Evolutionary conservation across 2,797 vertebrate genomes (phyloP).

Genomic region (Gymnoscopelus braueri): DNA sequence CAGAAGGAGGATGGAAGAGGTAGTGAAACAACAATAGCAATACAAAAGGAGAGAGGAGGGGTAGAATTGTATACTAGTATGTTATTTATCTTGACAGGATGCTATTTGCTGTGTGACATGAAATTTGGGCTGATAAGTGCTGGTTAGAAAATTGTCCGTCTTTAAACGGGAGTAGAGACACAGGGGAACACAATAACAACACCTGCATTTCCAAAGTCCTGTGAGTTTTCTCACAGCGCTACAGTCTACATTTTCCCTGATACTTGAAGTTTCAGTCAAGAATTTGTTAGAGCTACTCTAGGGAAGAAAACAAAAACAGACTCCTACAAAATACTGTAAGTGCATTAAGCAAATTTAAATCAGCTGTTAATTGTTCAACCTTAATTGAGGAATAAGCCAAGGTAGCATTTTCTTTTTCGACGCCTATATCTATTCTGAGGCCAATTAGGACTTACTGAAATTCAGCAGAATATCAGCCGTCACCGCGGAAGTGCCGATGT

Average conservation of each 20-base stretch:
- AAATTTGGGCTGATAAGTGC: slow-evolving; percentile 43
- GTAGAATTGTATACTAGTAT: slow-evolving; percentile 21
- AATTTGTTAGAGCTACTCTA: too few relatives aligned
- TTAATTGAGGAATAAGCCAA: too few relatives aligned
- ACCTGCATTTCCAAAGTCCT: not conserved
- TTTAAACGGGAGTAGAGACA: not conserved
- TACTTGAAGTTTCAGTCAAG: too few relatives aligned
- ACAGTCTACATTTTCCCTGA: too few relatives aligned
- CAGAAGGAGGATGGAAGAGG: slow-evolving; percentile 23
- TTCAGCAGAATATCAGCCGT: slow-evolving; percentile 15
- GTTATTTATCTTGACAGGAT: slow-evolving; percentile 57
- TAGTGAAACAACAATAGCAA: slow-evolving; percentile 15
- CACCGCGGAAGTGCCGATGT: slow-evolving; percentile 36
- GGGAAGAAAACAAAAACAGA: too few relatives aligned
- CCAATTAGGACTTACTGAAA: slow-evolving; percentile 29
- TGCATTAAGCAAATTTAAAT: too few relatives aligned
- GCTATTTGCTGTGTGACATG: slow-evolving; percentile 43
- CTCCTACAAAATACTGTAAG: too few relatives aligned
- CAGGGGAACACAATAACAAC: slow-evolving; percentile 14
- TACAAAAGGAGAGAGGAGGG: slow-evolving; percentile 22
- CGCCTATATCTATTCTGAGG: slow-evolving; percentile 6
- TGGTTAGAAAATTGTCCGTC: slow-evolving; percentile 3
- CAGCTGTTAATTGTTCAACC: too few relatives aligned
- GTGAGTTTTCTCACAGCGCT: too few relatives aligned
- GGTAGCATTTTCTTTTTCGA: slow-evolving; percentile 4